Percentiles rank a stretch among this genome's conserved stretches.
These are phyloP conservation scores for Cotesia chilonis DNA, from an alignment of 1,140 invertebrate genomes.

Conservation along the genomic window DNA sequence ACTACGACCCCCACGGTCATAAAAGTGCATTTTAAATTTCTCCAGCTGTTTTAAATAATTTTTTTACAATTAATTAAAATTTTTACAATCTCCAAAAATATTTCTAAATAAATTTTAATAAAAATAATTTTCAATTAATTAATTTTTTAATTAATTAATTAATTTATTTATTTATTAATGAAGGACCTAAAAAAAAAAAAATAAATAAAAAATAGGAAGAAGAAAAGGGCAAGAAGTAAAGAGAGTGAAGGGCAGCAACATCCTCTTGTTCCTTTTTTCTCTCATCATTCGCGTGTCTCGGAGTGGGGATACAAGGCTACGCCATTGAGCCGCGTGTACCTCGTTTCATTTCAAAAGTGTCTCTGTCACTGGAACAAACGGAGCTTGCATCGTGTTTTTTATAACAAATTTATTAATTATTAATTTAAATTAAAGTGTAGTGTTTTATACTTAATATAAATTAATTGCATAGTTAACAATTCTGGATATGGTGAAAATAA, in stretches of 20 bases:
- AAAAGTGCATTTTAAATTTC: neutral
- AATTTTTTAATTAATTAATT: too few species aligned
- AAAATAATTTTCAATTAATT: too few species aligned
- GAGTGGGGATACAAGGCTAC: slow-evolving; percentile 1
- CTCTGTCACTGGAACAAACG: slow-evolving; percentile 10
- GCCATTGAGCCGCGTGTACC: slow-evolving; percentile 27
- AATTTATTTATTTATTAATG: too few species aligned
- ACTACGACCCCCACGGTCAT: slow-evolving; percentile 26
- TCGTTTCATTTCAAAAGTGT: slow-evolving; percentile 30
- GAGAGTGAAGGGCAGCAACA: slow-evolving; percentile 17
- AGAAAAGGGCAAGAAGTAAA: neutral
- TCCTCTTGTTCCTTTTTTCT: slow-evolving; percentile 15
- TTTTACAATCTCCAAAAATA: too few species aligned
- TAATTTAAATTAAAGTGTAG: neutral
- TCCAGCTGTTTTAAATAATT: slow-evolving; percentile 1
- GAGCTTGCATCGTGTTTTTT: slow-evolving; percentile 8
- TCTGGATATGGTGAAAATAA: too few species aligned
- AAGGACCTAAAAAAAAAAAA: neutral
- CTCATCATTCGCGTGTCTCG: neutral
- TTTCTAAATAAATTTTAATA: too few species aligned
- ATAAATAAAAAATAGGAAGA: neutral
- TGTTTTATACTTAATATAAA: neutral
- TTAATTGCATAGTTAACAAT: too few species aligned
- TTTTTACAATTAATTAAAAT: too few species aligned
- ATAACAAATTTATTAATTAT: neutral